These are phyloP conservation scores for Aphelenchoides avenae DNA, from an alignment of 1,140 invertebrate genomes.

Conservation along the genomic window DNA sequence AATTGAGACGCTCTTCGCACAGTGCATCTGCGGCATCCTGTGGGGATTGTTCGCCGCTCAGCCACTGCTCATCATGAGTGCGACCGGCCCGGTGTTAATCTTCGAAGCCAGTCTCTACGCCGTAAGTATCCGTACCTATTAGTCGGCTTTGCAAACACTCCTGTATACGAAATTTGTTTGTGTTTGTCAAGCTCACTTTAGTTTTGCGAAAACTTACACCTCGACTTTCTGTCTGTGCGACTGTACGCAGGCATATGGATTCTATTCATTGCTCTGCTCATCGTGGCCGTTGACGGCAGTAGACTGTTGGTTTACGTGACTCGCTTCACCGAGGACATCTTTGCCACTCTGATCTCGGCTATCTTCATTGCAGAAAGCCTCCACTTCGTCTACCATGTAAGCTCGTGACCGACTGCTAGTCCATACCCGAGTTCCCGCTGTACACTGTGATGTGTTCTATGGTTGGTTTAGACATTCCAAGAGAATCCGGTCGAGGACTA, in stretches of 20 bases:
- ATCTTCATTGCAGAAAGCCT: conserved; percentile 78
- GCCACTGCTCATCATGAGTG: conserved; percentile 77
- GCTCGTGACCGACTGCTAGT: conserved; percentile 12
- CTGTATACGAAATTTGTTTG: no score
- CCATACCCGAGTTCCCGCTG: not conserved
- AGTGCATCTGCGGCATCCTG: conserved; percentile 86
- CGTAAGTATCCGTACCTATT: conserved; percentile 45
- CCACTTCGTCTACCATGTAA: conserved; percentile 32
- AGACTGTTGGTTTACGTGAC: conserved; percentile 84
- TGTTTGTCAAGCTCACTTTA: conserved; percentile 61
- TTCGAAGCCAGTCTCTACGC: conserved; percentile 82
- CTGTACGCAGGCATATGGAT: conserved; percentile 89
- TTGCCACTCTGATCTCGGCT: conserved; percentile 61
- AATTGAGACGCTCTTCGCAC: conserved; percentile 90
- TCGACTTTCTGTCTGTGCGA: conserved; percentile 79
- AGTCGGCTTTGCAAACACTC: no score
- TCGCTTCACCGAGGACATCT: conserved; percentile 93
- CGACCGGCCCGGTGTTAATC: conserved; percentile 78
- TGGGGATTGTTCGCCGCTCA: conserved; percentile 97
- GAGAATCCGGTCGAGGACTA: conserved; percentile 53
- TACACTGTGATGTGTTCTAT: conserved; percentile 13
- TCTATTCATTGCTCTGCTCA: conserved; percentile 73
- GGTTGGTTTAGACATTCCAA: conserved; percentile 54
- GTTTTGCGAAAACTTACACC: conserved; percentile 72
- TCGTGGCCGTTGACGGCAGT: conserved; percentile 83